These are phyloP conservation scores for Cryptocephalus moraei DNA, from an alignment of 2,888 invertebrate species.

Conservation along the genomic window DNA sequence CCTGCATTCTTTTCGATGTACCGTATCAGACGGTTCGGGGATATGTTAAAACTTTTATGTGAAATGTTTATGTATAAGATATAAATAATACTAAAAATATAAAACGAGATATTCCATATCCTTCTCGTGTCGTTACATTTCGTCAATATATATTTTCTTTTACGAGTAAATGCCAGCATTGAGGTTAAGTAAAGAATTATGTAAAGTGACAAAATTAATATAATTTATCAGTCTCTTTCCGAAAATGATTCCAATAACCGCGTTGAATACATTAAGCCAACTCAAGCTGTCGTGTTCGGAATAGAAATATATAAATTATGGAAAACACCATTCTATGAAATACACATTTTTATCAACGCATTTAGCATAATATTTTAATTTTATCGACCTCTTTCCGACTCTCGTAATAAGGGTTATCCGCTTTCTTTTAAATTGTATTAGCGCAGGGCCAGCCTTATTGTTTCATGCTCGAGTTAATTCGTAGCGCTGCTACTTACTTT, in stretches of 20 bases:
- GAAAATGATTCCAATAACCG: slow-evolving; percentile 4
- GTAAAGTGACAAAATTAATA: slow-evolving; percentile 5
- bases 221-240: slow-evolving; percentile 2
- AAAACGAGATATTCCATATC: too few relatives aligned
- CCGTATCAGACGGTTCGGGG: too few relatives aligned
- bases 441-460: slow-evolving; percentile 1
- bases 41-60: too few relatives aligned
- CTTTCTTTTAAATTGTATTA: slow-evolving; percentile 7
- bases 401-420: slow-evolving; percentile 12
- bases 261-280: slow-evolving; percentile 19
- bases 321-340: slow-evolving; percentile 18
- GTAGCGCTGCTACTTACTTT: slow-evolving; percentile 17
- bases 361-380: slow-evolving; percentile 10
- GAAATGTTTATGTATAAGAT: neutral
- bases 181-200: slow-evolving; percentile 1
- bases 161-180: too few relatives aligned
- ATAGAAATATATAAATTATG: slow-evolving; percentile 27
- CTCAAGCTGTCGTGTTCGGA: slow-evolving; percentile 15
- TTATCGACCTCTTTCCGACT: slow-evolving; percentile 17
- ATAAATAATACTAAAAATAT: too few relatives aligned
- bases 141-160: too few relatives aligned
- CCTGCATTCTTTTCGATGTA: too few relatives aligned
- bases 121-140: too few relatives aligned
- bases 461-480: slow-evolving; percentile 20
- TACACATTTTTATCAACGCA: slow-evolving; percentile 9